Percentiles rank a stretch among this genome's conserved stretches.
These are phyloP conservation scores for Halesus radiatus DNA, from an alignment of 1,140 invertebrate species.

Conservation along the genomic window DNA sequence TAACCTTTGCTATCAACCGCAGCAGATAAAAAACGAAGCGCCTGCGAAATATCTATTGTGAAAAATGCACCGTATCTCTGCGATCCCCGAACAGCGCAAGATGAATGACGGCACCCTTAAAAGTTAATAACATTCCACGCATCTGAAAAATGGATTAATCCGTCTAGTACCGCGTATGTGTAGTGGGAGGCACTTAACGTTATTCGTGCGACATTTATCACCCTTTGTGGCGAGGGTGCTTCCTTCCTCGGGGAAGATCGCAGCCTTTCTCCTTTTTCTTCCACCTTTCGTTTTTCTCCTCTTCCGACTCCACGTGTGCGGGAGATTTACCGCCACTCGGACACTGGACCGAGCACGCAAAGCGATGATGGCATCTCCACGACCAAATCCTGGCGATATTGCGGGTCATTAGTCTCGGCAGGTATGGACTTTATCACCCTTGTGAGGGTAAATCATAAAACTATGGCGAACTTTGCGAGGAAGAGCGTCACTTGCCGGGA, in stretches of 20 bases:
- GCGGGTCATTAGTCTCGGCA: conserved; percentile 28
- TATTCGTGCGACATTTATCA: conserved; percentile 57
- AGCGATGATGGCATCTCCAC: conserved; percentile 15
- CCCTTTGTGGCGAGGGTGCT: conserved; percentile 46
- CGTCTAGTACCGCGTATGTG: conserved; percentile 49
- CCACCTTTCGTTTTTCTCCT: neutral
- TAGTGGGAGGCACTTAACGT: conserved; percentile 45
- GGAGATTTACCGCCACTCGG: conserved; percentile 48
- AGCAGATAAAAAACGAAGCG: neutral
- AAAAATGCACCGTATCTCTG: conserved; percentile 29
- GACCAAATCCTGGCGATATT: conserved; percentile 1
- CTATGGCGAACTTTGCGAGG: conserved; percentile 23
- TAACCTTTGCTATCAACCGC: too few relatives aligned
- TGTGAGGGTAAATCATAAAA: conserved; percentile 30
- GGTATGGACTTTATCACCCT: conserved; percentile 30
- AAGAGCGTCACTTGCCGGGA: neutral
- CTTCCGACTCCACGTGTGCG: conserved; percentile 3
- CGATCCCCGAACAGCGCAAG: conserved; percentile 40
- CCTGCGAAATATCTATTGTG: conserved; percentile 8
- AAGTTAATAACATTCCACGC: conserved; percentile 57
- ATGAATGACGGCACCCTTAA: conserved; percentile 53
- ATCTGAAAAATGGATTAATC: conserved; percentile 58
- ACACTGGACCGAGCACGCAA: conserved; percentile 34
- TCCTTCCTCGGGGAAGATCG: conserved; percentile 26
- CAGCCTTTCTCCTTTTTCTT: neutral